Evolutionary conservation across 2,888 invertebrate genomes (phyloP).

Genomic region (Leptopilina syphax): DNA sequence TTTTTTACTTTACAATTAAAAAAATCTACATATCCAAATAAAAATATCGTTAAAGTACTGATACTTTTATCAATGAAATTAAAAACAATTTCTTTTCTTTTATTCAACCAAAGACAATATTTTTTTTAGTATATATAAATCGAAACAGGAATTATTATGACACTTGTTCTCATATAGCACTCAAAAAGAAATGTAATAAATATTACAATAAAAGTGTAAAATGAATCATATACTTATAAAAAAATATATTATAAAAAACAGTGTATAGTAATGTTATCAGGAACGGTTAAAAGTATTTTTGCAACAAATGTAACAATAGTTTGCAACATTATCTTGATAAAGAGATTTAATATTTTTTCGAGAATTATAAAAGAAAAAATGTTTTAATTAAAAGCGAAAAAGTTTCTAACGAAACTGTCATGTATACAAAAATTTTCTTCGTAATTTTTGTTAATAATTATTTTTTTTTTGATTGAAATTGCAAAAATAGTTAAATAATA

Average conservation of each 20-base stretch:
- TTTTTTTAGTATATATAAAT: constrained; percentile 10
- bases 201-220: constrained; percentile 27
- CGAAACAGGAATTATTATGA: constrained; percentile 9
- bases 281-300: constrained; percentile 27
- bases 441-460: not conserved
- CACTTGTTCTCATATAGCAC: constrained; percentile 39
- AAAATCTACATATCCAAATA: not conserved
- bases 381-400: not conserved
- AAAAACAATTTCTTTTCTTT: not conserved
- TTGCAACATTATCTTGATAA: not conserved
- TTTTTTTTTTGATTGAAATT: not conserved
- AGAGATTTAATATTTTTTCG: not conserved
- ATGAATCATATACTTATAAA: constrained; percentile 20
- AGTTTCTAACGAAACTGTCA: not conserved
- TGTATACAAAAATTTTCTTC: not conserved
- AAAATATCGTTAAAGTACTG: not conserved
- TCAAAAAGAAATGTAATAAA: constrained; percentile 1
- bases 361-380: not conserved
- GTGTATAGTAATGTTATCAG: constrained; percentile 32
- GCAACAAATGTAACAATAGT: constrained; percentile 8
- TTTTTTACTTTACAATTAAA: not conserved
- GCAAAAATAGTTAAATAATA: no score
- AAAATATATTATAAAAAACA: not conserved
- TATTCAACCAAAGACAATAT: not conserved
- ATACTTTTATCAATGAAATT: not conserved